Conservation (phyloP, 92 coral and sea anemone genomes). For the Parazoanthus darwini region DNA sequence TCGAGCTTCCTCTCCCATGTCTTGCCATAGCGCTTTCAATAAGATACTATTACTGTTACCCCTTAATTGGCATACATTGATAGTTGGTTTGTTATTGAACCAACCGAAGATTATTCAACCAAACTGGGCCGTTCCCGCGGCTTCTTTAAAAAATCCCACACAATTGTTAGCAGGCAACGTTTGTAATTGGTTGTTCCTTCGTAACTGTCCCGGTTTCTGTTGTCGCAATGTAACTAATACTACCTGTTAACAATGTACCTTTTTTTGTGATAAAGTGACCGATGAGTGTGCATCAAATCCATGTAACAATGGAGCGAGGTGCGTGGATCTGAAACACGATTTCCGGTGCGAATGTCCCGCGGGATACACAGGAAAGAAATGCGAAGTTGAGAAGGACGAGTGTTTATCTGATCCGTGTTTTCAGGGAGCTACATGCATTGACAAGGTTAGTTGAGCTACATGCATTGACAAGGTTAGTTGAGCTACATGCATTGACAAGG, state of each 20-base stretch:
- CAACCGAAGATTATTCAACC: too few species aligned
- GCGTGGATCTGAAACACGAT: conserved; percentile 74
- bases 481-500: too few species aligned
- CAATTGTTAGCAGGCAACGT: not conserved
- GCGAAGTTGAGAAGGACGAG: conserved; percentile 82
- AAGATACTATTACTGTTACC: too few species aligned
- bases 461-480: not conserved
- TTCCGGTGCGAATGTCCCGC: conserved; percentile 75
- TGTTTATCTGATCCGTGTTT: conserved; percentile 96
- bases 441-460: conserved; percentile 64
- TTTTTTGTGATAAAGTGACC: conserved; percentile 55
- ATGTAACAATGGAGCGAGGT: conserved; percentile 88
- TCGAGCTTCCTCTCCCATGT: too few species aligned
- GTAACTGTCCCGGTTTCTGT: not conserved
- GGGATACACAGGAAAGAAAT: conserved; percentile 84
- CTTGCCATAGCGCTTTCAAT: too few species aligned
- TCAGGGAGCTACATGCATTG: conserved; percentile 89
- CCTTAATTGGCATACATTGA: too few species aligned
- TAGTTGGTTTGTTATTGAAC: too few species aligned
- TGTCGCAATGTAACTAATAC: not conserved
- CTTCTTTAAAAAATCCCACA: too few species aligned
- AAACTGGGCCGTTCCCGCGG: too few species aligned
- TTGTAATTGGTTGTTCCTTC: not conserved
- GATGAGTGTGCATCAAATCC: conserved; percentile 92
- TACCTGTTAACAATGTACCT: not conserved